phyloP scores from a whole-genome alignment of 1,140 invertebrate species.

The Hycleus cichorii region DNA sequence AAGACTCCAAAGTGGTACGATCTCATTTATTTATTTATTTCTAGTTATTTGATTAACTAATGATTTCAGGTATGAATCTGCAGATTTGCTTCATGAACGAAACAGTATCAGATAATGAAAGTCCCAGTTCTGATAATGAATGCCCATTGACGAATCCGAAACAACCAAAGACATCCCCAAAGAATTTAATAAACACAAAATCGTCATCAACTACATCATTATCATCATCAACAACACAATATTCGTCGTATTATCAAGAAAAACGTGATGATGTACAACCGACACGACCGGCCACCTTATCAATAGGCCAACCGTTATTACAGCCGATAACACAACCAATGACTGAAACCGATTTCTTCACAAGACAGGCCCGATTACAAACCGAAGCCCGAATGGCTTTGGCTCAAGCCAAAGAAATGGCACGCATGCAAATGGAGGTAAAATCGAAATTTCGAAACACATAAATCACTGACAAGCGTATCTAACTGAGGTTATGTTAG shows the following conservation, averaged over 20 bases:
- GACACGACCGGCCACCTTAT: conserved; percentile 35
- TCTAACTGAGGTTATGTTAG: too few species aligned
- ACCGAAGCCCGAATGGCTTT: conserved; percentile 84
- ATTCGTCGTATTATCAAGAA: conserved; percentile 19
- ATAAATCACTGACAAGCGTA: too few species aligned
- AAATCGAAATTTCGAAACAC: background rate
- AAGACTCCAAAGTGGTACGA: conserved; percentile 67
- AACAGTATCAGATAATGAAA: conserved; percentile 74
- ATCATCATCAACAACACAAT: conserved; percentile 2
- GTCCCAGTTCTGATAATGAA: conserved; percentile 62
- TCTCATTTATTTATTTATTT: conserved; percentile 32
- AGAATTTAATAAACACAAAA: conserved; percentile 2
- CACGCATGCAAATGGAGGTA: conserved; percentile 88
- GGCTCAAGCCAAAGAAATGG: conserved; percentile 86
- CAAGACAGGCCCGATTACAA: conserved; percentile 74
- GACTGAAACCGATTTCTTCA: conserved; percentile 67
- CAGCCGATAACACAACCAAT: conserved; percentile 37
- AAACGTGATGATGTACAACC: conserved; percentile 18
- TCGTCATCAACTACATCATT: background rate
- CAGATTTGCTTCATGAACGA: conserved; percentile 96
- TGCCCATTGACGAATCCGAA: conserved; percentile 35
- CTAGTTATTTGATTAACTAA: background rate
- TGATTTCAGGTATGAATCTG: conserved; percentile 59
- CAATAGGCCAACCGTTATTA: conserved; percentile 31
- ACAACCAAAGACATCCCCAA: conserved; percentile 36